Base-by-base conservation (phyloP, 2,113 vertebrate genomes). In the Syngnathus scovelli region DNA sequence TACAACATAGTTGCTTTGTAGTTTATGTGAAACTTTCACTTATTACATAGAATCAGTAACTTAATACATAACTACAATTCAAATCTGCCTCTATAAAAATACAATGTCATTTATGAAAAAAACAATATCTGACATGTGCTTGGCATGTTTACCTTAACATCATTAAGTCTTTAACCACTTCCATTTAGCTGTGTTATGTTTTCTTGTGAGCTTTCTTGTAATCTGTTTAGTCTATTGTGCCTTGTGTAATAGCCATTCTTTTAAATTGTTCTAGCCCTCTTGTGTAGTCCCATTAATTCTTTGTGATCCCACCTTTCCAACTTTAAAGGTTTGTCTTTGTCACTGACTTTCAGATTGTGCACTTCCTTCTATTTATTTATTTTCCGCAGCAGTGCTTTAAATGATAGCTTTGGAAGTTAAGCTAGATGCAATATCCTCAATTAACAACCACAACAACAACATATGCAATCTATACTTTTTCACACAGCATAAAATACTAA, bases 251-350 rank as follows among this genome's bases (percentile, higher is more conserved):
- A 58, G 55, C 55, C 55, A 58, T 58, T 58, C 27, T 16, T 58
- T 18, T 58, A 33, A 33, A 33, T 33, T 33, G 27, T 33, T 33
- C 27, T 33, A 33, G 54, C 23, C 23, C 12, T 56, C 23, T 7
- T 16, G 27, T 58, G 55, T 58, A 16, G 55, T 7, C 5, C 55
- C 27, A 58, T 58, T 58, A 36, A 36, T 58, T 58, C 15, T 36
- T 58, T 58, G 27, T 58, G 27, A 33, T 58, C 55, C 55, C 15
- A 27, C 55, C 36, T 27, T 58, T 36, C 11, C 55, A 36, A 58
- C 55, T 18, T 58, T 58, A 36, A 58, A 36, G 55, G 15, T 58
- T 58, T 16, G 55, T 58, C 55, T 58, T 58, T 58, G 55, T 58
- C 55, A 33, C 55, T 58, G 27, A 58, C 55, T 36, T 58, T 15